Base-by-base conservation (phyloP, 2,797 vertebrate species). In the Percopsis omiscomaycus region DNA sequence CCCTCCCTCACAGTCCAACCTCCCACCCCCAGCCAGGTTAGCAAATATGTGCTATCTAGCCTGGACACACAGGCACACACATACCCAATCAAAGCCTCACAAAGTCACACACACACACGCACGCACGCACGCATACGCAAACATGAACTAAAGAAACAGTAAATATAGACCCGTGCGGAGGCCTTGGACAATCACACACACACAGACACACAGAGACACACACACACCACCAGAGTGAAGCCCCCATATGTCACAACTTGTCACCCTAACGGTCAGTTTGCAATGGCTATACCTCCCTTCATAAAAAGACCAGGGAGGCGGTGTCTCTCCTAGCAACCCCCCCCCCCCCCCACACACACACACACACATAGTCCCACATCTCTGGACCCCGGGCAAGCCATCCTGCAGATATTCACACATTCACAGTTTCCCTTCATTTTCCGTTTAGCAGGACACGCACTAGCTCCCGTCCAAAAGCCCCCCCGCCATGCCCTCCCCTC, bases 191-290 rank as follows among this genome's bases (percentile, higher is more conserved):
- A 73, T 67, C 76, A 84, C 73, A 66, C 71, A 30, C n/a, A 49
- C 83, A 71, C 74, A 37, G 79, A 58, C 46, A 74, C 68, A 66
- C 68, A 76, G 71, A 75, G 74, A 37, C 3, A 63, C 79, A 32
- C 78, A 51, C 54, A 80, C 83, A 84, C 84, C 80, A 82, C 84
- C 61, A 0, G 78, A 76, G 83, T 79, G 67, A 77, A 74, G 62
- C 75, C 71, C 80, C 78, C 44, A 49, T 78, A 76, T 84, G 81
- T 86, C 77, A 80, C 81, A 73, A 81, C 82, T 74, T 81, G 83
- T 85, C 79, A 80, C 78, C 64, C 48, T 83, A 88, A 87, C 77
- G 86, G 85, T 88, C 87, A 88, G 84, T 83, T 58, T 72, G 79
- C 86, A 89, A 86, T 82, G 80, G 78, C 81, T 76, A 69, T 79